Base-by-base conservation (phyloP, 2,797 vertebrate genomes). In the Antrozous pallidus region DNA sequence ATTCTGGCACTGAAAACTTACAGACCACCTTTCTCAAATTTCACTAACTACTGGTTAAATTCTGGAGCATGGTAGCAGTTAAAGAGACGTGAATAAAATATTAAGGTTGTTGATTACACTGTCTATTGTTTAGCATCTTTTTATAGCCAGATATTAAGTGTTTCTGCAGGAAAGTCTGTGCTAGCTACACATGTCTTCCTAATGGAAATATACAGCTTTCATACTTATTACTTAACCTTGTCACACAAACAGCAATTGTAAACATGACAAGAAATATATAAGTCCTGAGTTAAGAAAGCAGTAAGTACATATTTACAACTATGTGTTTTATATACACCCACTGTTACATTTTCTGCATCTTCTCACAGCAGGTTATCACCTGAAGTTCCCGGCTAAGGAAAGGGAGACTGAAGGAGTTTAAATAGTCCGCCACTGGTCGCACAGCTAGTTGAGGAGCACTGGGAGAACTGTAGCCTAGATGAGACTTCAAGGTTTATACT, bases 111-210 rank as follows among this genome's bases (percentile, higher is more conserved):
- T 56, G 67, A 58, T 61, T 70, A 61, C 5, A 82, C 13, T 54
- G 5, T 51, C 14, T 69, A 70, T 6, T 58, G n/a, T 49, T 73
- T 77, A 86, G 56, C n/a, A 77, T 58, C 9, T 86, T 82, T 90
- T 74, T 47, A 80, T 56, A 58, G 42, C 16, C 8, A 91, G 18
- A 77, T 89, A 71, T 79, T 58, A 90, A 92, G 49, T 92, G 14
- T 51, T 95, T 93, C 83, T 88, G 20, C 17, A 94, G 42, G 42
- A 88, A 92, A 97, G 82, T 61, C 1, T 47, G 28, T 81, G 54
- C 28, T 80, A 56, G 38, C 22, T 51, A 90, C 33, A 91, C 36
- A 87, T 54, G 31, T 13, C 38, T 71, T 81, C 17, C 42, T 42
- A 82, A 95, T 71, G 69, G 51, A 88, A 65, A 82, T 38, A 83